These are phyloP conservation scores for Eubasilissa splendida DNA, from an alignment of 2,888 invertebrate species.

Conservation along the genomic window DNA sequence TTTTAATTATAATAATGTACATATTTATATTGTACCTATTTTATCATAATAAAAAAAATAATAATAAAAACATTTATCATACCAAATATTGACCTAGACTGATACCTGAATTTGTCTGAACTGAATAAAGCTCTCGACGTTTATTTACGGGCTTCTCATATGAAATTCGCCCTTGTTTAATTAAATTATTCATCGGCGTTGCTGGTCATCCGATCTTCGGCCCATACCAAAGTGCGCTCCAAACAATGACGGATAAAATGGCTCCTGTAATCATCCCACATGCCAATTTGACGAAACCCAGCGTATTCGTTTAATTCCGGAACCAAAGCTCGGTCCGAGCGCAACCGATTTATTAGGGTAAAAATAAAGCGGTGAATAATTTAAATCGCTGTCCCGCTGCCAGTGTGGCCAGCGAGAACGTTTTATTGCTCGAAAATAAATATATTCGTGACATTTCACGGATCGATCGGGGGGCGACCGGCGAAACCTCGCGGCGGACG, in stretches of 20 bases:
- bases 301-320: constrained; percentile 54
- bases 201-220: constrained; percentile 12
- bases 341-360: constrained; percentile 56
- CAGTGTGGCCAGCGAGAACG: constrained; percentile 47
- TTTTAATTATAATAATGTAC: too few species aligned
- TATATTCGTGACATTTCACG: constrained; percentile 38
- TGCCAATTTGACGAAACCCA: constrained; percentile 40
- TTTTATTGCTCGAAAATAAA: constrained; percentile 51
- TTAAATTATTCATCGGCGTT: constrained; percentile 28
- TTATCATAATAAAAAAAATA: too few species aligned
- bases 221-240: background rate
- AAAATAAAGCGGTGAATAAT: constrained; percentile 58
- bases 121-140: too few species aligned
- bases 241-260: constrained; percentile 38
- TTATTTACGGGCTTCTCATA: background rate
- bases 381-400: constrained; percentile 51
- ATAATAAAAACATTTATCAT: too few species aligned
- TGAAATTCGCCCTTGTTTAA: background rate
- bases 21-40: too few species aligned
- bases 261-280: constrained; percentile 34
- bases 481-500: background rate
- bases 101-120: too few species aligned
- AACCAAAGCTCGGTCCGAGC: constrained; percentile 50
- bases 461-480: background rate
- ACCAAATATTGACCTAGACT: too few species aligned